Evolutionary conservation across 2,113 vertebrate species (phyloP).

Genomic region (Cryptomyrus ogoouensis): DNA sequence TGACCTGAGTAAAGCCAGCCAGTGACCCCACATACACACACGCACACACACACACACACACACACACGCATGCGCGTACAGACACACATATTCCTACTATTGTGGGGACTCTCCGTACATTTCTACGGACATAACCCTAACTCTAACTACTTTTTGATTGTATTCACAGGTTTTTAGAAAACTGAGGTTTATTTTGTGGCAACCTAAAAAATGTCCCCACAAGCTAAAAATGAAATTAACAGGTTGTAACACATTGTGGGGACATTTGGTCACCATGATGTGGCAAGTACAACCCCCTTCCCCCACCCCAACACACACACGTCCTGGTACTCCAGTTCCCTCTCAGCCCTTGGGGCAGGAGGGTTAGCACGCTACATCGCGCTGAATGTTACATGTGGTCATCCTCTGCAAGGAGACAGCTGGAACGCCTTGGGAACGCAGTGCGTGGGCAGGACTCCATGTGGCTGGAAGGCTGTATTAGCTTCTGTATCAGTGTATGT

Average conservation of each 20-base stretch:
- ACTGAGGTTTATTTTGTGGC: neutral
- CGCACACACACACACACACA: neutral
- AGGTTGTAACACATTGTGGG: neutral
- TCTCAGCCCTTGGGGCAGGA: neutral
- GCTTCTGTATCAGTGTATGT: neutral
- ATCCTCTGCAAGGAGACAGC: neutral
- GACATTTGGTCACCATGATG: neutral
- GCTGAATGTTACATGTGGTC: neutral
- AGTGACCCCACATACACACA: neutral
- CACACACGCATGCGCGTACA: neutral
- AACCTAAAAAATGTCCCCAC: neutral
- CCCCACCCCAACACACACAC: neutral
- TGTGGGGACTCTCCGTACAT: neutral
- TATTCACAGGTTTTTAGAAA: neutral
- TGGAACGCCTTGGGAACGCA: neutral
- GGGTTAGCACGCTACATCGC: neutral
- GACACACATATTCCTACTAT: neutral
- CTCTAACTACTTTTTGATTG: neutral
- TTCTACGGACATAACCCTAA: neutral
- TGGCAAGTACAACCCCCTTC: neutral
- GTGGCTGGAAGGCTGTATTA: neutral
- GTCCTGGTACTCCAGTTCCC: neutral
- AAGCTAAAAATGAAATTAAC: neutral
- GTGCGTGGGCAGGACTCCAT: neutral
- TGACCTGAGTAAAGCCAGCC: neutral